Percentiles rank a stretch among this genome's conserved stretches.
phyloP scores from a whole-genome alignment of 2,113 vertebrate genomes.

The Budorcas taxicolor region DNA sequence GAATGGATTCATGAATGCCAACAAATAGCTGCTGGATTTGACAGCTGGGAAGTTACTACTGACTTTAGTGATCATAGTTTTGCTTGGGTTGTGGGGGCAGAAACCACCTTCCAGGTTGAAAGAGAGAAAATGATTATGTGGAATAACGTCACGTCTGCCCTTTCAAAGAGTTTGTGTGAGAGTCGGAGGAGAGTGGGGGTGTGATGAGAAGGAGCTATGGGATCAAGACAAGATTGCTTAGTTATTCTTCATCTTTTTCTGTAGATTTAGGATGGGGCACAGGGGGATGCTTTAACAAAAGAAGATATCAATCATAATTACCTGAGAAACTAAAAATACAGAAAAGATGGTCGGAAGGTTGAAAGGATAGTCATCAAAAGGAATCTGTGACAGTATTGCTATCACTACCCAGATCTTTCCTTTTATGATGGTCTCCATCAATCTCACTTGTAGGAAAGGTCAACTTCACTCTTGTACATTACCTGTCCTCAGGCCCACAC shows the following conservation, averaged over 20 bases:
- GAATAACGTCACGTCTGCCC: background rate
- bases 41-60: background rate
- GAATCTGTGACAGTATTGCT: background rate
- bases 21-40: background rate
- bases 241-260: background rate
- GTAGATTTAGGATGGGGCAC: background rate
- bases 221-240: background rate
- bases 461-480: background rate
- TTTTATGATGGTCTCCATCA: background rate
- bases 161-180: background rate
- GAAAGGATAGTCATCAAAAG: background rate
- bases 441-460: background rate
- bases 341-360: background rate
- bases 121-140: background rate
- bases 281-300: background rate
- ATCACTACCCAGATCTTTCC: fast-evolving
- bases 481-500: background rate
- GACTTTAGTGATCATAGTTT: background rate
- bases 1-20: background rate
- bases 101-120: background rate
- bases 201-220: background rate
- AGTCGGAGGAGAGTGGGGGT: background rate
- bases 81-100: background rate
- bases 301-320: background rate
- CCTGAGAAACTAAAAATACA: background rate